Evolutionary conservation across 1,140 invertebrate genomes (phyloP), one percentile per base, ranked within the genome.

Genomic region (Myzus persicae): DNA sequence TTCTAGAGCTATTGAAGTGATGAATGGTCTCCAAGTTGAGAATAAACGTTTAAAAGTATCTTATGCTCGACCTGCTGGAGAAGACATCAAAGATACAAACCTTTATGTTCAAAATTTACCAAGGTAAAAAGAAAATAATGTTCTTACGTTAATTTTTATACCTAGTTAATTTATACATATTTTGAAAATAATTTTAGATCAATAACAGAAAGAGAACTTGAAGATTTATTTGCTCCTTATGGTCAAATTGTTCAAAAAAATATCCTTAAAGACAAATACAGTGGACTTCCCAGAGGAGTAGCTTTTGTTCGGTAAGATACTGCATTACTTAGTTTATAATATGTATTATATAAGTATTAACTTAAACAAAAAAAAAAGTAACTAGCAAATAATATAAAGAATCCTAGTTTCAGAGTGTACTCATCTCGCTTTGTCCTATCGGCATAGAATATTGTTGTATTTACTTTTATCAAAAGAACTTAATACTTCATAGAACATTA

Each of bases 41-140:
- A 98, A 98, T 95, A 98, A 98, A 95, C 96, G 96, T 94, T 96
- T 98, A 94, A 98, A 98, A 96, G 96, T 96, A 94, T 99, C 98
- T 40, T 98, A 98, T 95, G 98, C 98, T 36, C 96, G 98, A 94
- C 98, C 98, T 8, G 97, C 98, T 82, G 97, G 98, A 36, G 98
- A 99, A 94, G 97, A 98, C 93, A 98, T 98, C 94, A 99, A 99
- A 95, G 98, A 98, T 95, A 98, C 98, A 26, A 99, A 99, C 96
- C 96, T 99, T 59, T 99, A 99, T 95, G 97, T 99, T 91, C 97
- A 98, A 93, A 99, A 99, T 96, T 96, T 99, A 94, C 98, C 98
- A 59, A 97, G 97, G 95, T 96, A 95, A 88, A 94, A 46, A n/a
- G 2, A 5, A 76, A 76, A 88, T 81, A 76, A 8, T 46, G 1